These are phyloP conservation scores for Drepanosiphum platanoidis DNA, from an alignment of 2,888 invertebrate species.

Conservation along the genomic window DNA sequence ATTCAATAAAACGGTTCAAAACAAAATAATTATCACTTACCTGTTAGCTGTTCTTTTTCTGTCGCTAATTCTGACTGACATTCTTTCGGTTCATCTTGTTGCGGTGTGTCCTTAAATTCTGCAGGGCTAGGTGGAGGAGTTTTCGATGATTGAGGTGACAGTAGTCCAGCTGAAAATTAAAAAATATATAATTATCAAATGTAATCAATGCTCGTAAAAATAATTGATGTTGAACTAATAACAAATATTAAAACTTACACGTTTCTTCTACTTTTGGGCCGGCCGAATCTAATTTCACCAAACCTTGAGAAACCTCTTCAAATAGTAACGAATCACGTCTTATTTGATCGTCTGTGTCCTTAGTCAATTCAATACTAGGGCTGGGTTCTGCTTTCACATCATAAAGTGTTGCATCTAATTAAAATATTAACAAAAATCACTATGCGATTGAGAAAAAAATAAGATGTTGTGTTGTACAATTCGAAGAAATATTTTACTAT, in stretches of 20 bases:
- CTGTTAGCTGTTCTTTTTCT: slow-evolving; percentile 48
- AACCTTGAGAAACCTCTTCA: slow-evolving; percentile 68
- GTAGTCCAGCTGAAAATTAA: slow-evolving; percentile 71
- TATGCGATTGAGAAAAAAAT: neutral
- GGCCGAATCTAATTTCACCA: slow-evolving; percentile 63
- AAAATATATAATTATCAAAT: slow-evolving; percentile 31
- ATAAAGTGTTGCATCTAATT: slow-evolving; percentile 68
- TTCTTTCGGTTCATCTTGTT: slow-evolving; percentile 42
- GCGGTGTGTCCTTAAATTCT: slow-evolving; percentile 69
- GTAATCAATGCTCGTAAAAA: neutral
- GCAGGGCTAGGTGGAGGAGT: slow-evolving; percentile 79
- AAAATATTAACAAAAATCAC: neutral
- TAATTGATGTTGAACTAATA: neutral
- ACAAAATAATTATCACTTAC: slow-evolving; percentile 46
- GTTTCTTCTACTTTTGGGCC: slow-evolving; percentile 56
- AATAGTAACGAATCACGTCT: slow-evolving; percentile 68
- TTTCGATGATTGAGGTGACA: slow-evolving; percentile 71
- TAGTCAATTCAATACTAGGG: slow-evolving; percentile 65
- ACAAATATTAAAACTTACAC: slow-evolving; percentile 42
- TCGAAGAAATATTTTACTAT: no score
- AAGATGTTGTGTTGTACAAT: no score
- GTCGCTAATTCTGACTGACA: neutral
- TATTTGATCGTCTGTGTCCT: slow-evolving; percentile 64
- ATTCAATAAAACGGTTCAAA: slow-evolving; percentile 7
- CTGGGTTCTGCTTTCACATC: slow-evolving; percentile 63